Conservation (phyloP, 2,113 vertebrate species). For the Gyps fulvus region DNA sequence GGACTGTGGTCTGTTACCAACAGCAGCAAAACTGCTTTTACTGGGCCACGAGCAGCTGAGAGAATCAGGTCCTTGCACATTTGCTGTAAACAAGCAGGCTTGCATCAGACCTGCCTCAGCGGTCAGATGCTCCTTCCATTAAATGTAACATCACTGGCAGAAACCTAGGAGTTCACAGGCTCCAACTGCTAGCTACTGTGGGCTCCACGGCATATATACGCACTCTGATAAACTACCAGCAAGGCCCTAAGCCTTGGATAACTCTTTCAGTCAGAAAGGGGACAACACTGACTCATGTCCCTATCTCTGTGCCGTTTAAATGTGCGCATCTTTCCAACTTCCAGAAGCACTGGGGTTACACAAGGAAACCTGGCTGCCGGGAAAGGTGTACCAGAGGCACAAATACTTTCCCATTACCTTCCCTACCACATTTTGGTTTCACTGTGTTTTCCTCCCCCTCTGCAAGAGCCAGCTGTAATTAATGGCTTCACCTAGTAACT, state of each 20-base stretch:
- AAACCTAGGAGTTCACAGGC: neutral
- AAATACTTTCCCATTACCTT: neutral
- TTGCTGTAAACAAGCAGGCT: neutral
- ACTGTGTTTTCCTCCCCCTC: neutral
- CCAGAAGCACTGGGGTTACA: neutral
- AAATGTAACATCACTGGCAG: neutral
- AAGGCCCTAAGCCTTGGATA: neutral
- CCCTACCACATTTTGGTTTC: neutral
- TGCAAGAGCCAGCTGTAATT: neutral
- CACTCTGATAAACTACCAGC: neutral
- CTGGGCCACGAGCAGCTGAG: neutral
- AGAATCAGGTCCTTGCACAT: neutral
- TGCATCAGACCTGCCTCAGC: neutral
- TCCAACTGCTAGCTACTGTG: neutral
- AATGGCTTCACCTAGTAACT: neutral
- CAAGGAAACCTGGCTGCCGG: neutral
- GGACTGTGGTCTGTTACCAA: neutral
- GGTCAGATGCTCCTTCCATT: neutral
- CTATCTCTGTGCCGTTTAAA: neutral
- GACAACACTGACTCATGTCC: no score
- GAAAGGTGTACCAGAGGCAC: neutral
- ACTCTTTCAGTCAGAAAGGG: neutral
- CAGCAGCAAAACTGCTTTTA: neutral
- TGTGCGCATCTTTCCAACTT: neutral
- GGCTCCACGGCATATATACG: neutral